Base-by-base conservation (phyloP, 2,888 invertebrate genomes). In the Arenicola marina region DNA sequence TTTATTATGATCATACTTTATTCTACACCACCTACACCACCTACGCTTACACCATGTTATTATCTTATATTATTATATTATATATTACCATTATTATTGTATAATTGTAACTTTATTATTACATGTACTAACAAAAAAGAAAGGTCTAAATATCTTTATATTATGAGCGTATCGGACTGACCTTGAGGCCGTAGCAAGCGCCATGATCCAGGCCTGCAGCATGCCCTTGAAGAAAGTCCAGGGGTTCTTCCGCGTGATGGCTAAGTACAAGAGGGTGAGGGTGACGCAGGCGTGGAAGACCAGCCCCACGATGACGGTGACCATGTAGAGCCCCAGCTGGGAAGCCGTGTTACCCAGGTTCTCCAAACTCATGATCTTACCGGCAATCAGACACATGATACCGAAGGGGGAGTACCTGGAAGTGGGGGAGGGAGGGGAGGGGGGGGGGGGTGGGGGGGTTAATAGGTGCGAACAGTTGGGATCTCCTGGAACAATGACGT, bases 171-270 rank as follows among this genome's bases (percentile, higher is more conserved):
- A 48, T 24, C 15, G 15, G 11, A 28, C 32, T 28, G 11, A 82
- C 82, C 89, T 89, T 26, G 89, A 89, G 28, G 89, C 89, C 4
- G 89, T 89, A 62, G 88, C 89, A 38, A 89, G 81, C 21, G 89
- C 89, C 0, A 87, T 87, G 58, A 87, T 83, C 88, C 88, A 89
- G 11, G 89, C 89, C 78, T 89, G 89, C 63, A 89, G 80, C 83
- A 90, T 87, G 44, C 89, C 89, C 63, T 76, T 76, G 78, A 88
- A 87, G 76, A 87, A 87, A 1, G 77, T 77, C 82, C 92, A 91
- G 0, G 97, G 97, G 67, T 95, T 87, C 68, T 89, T 90, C 76
- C 92, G 81, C 0, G 89, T 88, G 29, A 87, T 71, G 38, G 86
- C 61, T 78, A 88, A 89, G 80, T 86, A 89, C 61, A 89, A 85